These are phyloP conservation scores for Cirrhinus molitorella DNA, from an alignment of 2,797 vertebrate species.

Conservation along the genomic window DNA sequence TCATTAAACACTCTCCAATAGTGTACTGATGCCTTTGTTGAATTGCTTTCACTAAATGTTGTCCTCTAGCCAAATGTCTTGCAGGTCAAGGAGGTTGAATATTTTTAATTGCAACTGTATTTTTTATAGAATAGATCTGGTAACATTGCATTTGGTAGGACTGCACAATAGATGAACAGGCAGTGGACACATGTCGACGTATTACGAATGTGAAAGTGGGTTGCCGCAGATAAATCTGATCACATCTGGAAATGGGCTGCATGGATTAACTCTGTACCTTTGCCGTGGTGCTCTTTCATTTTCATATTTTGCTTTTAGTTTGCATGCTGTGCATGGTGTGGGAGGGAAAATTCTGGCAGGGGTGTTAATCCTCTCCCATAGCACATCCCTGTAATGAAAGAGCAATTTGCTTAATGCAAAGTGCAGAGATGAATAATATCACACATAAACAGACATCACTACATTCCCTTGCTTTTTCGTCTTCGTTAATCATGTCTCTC, in stretches of 20 bases:
- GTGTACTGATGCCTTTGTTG: too few species aligned
- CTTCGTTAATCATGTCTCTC: not conserved
- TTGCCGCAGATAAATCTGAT: conserved; percentile 51
- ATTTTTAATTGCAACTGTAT: not conserved
- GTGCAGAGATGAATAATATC: conserved; percentile 44
- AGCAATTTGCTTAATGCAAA: conserved; percentile 46
- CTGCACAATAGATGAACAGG: conserved; percentile 13
- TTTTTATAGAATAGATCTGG: not conserved
- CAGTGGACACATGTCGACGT: conserved; percentile 1
- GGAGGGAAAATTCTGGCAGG: conserved; percentile 48
- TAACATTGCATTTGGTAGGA: conserved; percentile 59
- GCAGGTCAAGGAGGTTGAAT: too few species aligned
- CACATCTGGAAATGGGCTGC: conserved; percentile 40
- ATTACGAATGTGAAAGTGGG: conserved; percentile 28
- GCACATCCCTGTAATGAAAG: conserved; percentile 41
- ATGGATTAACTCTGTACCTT: conserved; percentile 46
- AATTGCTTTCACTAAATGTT: too few species aligned
- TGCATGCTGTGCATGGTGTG: conserved; percentile 29
- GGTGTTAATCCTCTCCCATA: conserved; percentile 44
- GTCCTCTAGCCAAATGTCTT: too few species aligned
- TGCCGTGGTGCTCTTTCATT: conserved; percentile 40
- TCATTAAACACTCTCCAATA: too few species aligned
- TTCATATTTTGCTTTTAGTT: conserved; percentile 50
- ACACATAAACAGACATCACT: conserved; percentile 28
- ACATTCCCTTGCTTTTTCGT: not conserved